phyloP scores from a whole-genome alignment of 2,888 invertebrate genomes.

The Imbricaverruca yamaguchii region DNA sequence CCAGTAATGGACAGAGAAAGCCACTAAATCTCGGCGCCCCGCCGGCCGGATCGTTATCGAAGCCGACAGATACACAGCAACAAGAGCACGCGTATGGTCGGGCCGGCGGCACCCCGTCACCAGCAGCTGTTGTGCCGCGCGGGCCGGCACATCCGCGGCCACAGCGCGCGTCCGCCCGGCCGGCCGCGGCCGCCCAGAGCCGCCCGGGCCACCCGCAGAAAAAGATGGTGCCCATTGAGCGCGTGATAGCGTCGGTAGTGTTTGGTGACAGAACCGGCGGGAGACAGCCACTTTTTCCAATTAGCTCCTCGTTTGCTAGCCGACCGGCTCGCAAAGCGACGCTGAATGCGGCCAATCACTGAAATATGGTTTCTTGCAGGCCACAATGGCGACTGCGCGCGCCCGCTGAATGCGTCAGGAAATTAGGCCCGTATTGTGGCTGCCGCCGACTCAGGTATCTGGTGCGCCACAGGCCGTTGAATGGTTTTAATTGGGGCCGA shows the following conservation, averaged over 20 bases:
- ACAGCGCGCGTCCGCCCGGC: not conserved
- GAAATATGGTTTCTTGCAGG: slow-evolving; percentile 18
- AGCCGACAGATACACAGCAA: not conserved
- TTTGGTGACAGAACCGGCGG: slow-evolving; percentile 16
- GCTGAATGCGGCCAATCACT: slow-evolving; percentile 14
- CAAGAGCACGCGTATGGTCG: no score
- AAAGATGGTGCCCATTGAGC: slow-evolving; percentile 11
- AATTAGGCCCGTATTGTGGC: slow-evolving; percentile 16
- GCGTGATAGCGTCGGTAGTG: slow-evolving; percentile 19
- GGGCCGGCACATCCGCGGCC: not conserved
- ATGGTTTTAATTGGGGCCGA: slow-evolving; percentile 15
- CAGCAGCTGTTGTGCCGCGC: not conserved
- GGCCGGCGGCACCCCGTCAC: no score
- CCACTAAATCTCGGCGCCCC: not conserved
- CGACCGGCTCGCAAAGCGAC: slow-evolving; percentile 5
- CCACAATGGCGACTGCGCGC: not conserved
- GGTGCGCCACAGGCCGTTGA: not conserved
- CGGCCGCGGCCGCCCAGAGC: not conserved
- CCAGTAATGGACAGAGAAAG: slow-evolving; percentile 10
- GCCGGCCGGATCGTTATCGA: not conserved
- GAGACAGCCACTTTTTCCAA: slow-evolving; percentile 19
- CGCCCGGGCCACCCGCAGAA: not conserved
- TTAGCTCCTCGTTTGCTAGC: slow-evolving; percentile 19
- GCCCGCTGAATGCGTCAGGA: slow-evolving; percentile 4
- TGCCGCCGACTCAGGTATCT: slow-evolving; percentile 2